These are phyloP conservation scores for Orchesella flavescens DNA, from an alignment of 2,888 invertebrate genomes.

Conservation along the genomic window DNA sequence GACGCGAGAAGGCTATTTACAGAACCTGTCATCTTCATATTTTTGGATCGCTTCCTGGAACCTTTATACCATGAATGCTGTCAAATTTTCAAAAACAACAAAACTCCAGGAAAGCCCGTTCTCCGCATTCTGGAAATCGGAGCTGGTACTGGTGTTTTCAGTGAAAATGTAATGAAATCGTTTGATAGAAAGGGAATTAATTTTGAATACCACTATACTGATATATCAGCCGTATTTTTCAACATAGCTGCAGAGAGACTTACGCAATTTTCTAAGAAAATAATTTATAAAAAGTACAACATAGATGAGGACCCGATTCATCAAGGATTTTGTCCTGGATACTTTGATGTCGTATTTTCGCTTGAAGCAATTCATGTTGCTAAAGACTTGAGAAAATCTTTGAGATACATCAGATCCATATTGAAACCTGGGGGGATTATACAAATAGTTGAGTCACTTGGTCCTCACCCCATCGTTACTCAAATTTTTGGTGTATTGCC, in stretches of 20 bases:
- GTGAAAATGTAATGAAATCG: neutral
- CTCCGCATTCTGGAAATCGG: neutral
- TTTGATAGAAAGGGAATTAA: no score
- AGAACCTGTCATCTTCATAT: no score
- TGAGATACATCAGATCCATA: neutral
- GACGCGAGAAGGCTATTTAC: neutral
- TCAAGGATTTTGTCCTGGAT: slow-evolving; percentile 37
- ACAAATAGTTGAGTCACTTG: neutral
- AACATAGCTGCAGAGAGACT: neutral
- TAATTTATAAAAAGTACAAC: slow-evolving; percentile 9
- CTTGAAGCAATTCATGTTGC: slow-evolving; percentile 34
- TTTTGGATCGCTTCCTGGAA: no score
- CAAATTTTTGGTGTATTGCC: slow-evolving; percentile 7
- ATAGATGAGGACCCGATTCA: slow-evolving; percentile 28
- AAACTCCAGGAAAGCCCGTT: neutral
- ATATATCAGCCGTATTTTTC: slow-evolving; percentile 27
- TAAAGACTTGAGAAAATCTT: neutral
- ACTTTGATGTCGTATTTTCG: slow-evolving; percentile 32
- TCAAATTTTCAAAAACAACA: no score
- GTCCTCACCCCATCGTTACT: neutral
- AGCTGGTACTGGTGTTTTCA: neutral
- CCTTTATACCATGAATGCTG: no score
- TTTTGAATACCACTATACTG: slow-evolving; percentile 16
- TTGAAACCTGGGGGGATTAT: slow-evolving; percentile 8
- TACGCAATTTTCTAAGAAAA: neutral